Base-by-base conservation (phyloP, 2,797 vertebrate genomes). In the Toxotes lorentzi region DNA sequence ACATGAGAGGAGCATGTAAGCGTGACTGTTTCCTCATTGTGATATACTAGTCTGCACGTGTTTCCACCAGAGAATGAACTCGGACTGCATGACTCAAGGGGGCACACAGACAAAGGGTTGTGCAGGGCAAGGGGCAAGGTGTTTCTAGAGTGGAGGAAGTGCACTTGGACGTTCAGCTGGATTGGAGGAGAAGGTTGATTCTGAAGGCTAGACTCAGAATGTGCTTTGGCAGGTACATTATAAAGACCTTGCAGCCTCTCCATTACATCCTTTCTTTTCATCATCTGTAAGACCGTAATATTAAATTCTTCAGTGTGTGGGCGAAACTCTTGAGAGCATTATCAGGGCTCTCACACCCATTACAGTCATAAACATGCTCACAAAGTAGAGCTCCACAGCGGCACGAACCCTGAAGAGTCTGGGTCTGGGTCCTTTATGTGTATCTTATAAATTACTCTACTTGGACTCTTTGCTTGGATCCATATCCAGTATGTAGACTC, bases 351-450 rank as follows among this genome's bases (percentile, higher is more conserved):
- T 82, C 58, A 77, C 64, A 78, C 67, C 57, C 73, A 78, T 84
- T 81, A 79, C 70, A 83, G 78, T 57, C 74, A 78, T 87, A 86
- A 84, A 82, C 82, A 79, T 70, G 74, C 67, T 76, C 73, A 78
- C 75, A 79, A 78, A 83, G 73, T 85, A 76, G 68, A 82, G 59
- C 60, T 84, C 79, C 62, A 66, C 21, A 41, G 47, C 62, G 79
- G 61, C 48, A 57, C 68, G 50, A 76, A 70, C 67, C 53, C 62
- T 62, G 53, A 79, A 73, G 74, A 73, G 63, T 59, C 76, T 64
- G 64, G 45, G 50, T 74, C 59, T 74, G 58, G 14, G 24, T 57
- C 72, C 27, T 64, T 84, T 70, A 76, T 84, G 56, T 84, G 65
- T 35, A 50, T 79, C 51, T 74, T 81, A 47, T 70, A 80, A 70